phyloP scores from a whole-genome alignment of 2,797 vertebrate genomes.

The Coccyzus lansbergi region DNA sequence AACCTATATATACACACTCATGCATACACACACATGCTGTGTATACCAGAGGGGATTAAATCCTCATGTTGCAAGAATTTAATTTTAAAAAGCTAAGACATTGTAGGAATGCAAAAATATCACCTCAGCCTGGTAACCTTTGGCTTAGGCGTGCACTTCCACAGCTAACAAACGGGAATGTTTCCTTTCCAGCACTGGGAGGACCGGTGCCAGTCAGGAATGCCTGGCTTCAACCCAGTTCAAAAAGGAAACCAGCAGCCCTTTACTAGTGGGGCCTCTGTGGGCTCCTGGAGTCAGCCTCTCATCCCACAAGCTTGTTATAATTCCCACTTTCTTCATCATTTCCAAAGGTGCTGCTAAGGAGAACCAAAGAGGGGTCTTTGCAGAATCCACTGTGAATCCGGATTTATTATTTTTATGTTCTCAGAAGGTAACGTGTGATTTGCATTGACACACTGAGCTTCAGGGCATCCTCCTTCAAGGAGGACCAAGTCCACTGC shows the following conservation, averaged over 20 bases:
- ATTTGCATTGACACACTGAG: neutral
- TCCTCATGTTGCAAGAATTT: constrained; percentile 75
- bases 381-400: neutral
- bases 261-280: constrained; percentile 28
- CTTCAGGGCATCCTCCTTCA: neutral
- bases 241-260: constrained; percentile 17
- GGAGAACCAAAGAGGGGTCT: neutral
- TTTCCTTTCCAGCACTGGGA: constrained; percentile 40
- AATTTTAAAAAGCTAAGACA: constrained; percentile 68
- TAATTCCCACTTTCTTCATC: neutral
- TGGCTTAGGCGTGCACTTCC: constrained; percentile 58
- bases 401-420: neutral
- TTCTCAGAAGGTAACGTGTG: neutral
- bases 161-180: constrained; percentile 55
- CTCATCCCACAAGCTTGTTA: neutral
- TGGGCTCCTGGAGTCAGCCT: neutral
- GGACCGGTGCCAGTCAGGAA: constrained; percentile 58
- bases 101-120: constrained; percentile 65
- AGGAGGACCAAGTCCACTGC: neutral
- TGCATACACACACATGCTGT: neutral
- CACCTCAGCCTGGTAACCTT: constrained; percentile 69
- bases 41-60: constrained; percentile 66
- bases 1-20: neutral
- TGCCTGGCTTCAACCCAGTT: constrained; percentile 43
- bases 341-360: neutral